Percentiles rank a stretch among this genome's conserved stretches.
phyloP scores from a whole-genome alignment of 2,888 invertebrate species.

The Chaetogeoica ovagalla region DNA sequence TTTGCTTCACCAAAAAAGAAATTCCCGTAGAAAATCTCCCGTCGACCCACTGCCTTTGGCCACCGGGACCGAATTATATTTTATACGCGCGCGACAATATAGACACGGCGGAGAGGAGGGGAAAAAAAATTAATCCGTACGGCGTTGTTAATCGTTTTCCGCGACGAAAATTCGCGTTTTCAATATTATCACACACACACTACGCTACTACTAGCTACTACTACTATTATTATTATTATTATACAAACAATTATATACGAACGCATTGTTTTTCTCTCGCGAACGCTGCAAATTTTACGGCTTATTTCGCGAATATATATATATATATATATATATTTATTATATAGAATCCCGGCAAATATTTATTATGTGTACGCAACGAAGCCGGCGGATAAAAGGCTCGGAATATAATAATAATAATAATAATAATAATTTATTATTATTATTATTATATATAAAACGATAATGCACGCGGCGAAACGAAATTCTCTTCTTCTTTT shows the following conservation, averaged over 20 bases:
- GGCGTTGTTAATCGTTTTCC: constrained; percentile 25
- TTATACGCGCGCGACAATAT: no score
- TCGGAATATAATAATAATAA: neutral
- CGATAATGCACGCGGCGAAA: constrained; percentile 40
- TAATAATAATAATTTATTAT: neutral
- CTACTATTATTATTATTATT: no score
- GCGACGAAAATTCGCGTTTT: neutral
- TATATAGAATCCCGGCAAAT: no score
- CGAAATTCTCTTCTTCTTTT: constrained; percentile 40
- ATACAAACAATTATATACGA: neutral
- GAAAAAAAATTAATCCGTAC: neutral
- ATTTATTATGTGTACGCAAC: neutral
- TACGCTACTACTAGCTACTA: no score
- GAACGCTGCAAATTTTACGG: no score
- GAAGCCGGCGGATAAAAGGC: neutral
- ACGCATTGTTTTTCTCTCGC: constrained; percentile 6
- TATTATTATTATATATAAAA: constrained; percentile 22
- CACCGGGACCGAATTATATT: no score
- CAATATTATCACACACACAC: neutral
- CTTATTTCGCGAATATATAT: no score
- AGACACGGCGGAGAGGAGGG: neutral
- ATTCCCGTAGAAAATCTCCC: no score
- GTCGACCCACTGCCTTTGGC: no score
- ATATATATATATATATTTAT: neutral
- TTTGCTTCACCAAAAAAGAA: no score